Conservation (phyloP, 2,888 invertebrate genomes). For the Villa cingulata region DNA sequence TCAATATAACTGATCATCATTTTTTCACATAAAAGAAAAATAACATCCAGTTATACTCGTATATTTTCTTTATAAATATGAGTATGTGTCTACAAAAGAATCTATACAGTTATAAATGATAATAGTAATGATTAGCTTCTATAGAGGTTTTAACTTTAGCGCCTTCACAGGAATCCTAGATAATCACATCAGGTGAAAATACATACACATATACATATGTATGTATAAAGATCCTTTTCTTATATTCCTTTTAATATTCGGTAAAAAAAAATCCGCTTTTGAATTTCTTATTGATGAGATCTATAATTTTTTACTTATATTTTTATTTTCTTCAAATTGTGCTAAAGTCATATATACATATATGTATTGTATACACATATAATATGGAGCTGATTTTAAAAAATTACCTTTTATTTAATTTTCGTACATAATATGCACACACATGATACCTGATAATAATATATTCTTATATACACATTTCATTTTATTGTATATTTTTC, state of each 20-base stretch:
- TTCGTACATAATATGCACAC: not conserved
- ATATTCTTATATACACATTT: no score
- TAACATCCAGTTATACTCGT: no score
- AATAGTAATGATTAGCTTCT: not conserved
- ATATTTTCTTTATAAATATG: not conserved
- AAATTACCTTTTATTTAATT: not conserved
- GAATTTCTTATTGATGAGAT: not conserved
- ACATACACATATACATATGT: no score
- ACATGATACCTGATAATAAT: not conserved
- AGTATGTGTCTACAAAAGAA: not conserved
- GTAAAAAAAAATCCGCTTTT: not conserved
- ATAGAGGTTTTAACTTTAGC: not conserved
- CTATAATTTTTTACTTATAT: not conserved
- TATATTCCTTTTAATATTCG: no score
- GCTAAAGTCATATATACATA: not conserved
- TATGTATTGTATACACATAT: not conserved
- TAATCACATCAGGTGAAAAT: not conserved
- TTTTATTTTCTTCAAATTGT: not conserved
- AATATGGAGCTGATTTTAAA: not conserved
- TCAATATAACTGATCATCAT: no score
- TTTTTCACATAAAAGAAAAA: not conserved
- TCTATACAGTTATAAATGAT: not conserved
- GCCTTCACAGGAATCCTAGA: not conserved
- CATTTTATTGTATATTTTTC: no score
- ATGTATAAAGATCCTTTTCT: not conserved